Percentiles rank a stretch among this genome's conserved stretches.
phyloP scores from a whole-genome alignment of 1,140 invertebrate species.

The Procambarus clarkii region DNA sequence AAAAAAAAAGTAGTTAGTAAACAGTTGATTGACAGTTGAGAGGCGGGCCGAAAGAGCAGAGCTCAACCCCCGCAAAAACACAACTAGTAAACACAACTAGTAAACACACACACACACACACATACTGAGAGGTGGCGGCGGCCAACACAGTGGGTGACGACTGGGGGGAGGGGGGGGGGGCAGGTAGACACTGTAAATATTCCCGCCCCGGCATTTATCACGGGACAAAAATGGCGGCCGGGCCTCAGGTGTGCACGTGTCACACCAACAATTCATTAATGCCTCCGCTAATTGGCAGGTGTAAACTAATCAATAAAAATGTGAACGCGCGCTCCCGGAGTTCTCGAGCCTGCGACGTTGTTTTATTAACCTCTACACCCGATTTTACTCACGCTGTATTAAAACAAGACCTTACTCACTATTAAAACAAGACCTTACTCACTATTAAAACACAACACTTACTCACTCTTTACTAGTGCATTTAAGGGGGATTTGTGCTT shows the following conservation, averaged over 20 bases:
- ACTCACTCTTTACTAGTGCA: too few relatives aligned
- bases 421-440: too few relatives aligned
- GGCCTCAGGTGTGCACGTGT: slow-evolving; percentile 33
- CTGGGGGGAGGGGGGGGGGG: not conserved
- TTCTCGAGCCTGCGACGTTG: not conserved
- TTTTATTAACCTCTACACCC: not conserved
- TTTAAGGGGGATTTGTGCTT: too few relatives aligned
- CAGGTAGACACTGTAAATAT: slow-evolving; percentile 6
- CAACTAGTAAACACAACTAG: too few relatives aligned
- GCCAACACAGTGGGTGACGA: not conserved
- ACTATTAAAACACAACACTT: too few relatives aligned
- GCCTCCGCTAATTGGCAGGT: slow-evolving; percentile 53
- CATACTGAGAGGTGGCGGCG: not conserved
- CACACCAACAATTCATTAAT: slow-evolving; percentile 50
- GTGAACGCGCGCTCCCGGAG: not conserved
- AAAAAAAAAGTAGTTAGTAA: too few relatives aligned
- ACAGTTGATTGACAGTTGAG: too few relatives aligned
- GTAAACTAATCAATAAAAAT: slow-evolving; percentile 47
- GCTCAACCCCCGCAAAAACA: too few relatives aligned
- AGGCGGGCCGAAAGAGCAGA: too few relatives aligned
- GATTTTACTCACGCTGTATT: too few relatives aligned
- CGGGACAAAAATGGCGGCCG: not conserved
- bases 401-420: too few relatives aligned
- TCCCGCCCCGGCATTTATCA: slow-evolving; percentile 10
- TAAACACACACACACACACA: too few relatives aligned